phyloP scores from a whole-genome alignment of 2,797 vertebrate genomes.

The Myotis planiceps region DNA sequence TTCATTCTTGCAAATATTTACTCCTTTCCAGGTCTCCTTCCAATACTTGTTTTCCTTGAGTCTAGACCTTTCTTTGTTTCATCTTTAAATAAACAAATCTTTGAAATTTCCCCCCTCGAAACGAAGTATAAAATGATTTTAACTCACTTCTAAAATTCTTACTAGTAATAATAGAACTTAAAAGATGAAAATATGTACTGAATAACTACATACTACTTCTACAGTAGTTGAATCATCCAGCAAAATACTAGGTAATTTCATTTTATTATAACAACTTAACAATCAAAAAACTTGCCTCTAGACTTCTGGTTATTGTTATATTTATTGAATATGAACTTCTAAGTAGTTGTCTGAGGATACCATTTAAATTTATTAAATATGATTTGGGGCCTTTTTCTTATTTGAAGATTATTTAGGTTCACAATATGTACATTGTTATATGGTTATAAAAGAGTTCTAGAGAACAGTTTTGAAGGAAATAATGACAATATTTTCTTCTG shows the following conservation, averaged over 20 bases:
- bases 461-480: conserved; percentile 34
- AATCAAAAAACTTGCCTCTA: background rate
- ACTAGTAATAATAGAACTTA: background rate
- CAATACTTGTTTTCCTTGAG: background rate
- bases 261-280: background rate
- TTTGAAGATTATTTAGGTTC: background rate
- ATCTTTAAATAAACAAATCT: background rate
- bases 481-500: background rate
- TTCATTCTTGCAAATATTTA: background rate
- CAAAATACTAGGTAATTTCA: conserved; percentile 12
- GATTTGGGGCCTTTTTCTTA: background rate
- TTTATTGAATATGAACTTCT: background rate
- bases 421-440: background rate
- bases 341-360: background rate
- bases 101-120: background rate
- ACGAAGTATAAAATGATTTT: background rate
- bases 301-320: background rate
- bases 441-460: background rate
- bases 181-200: background rate
- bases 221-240: background rate
- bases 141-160: conserved; percentile 4
- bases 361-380: background rate
- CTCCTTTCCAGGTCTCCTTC: background rate
- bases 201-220: background rate
- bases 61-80: background rate